Evolutionary conservation across 2,888 invertebrate species (phyloP), one percentile per base, ranked within the genome.

Genomic region (Phyllotreta striolata): DNA sequence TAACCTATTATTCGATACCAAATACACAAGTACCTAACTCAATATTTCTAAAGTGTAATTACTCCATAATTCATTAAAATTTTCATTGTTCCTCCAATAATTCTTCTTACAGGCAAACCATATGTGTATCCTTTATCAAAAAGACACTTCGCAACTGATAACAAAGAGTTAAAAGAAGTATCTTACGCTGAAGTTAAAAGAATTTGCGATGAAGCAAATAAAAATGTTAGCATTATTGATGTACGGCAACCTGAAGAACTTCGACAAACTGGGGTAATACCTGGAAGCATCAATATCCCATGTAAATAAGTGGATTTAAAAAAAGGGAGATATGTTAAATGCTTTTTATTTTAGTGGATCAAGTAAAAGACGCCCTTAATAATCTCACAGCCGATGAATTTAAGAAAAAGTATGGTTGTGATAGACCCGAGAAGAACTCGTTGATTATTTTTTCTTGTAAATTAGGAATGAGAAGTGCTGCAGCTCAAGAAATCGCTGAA

Each of bases 181-280:
- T 44, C 39, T 12, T 73, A 62, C 71, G 83, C 85, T 41, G 83
- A 85, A 60, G 75, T 86, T 1, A 81, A 85, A 71, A 79, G 82
- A 12, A 76, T 85, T 59, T 80, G 56, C 2, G 34, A 81, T 49
- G 81, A 84, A 58, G 13, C 8, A 38, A 67, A 82, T 9, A 77
- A 81, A 6, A 79, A 80, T 54, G 84, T 86, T 61, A 74, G 89
- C 10, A 84, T 92, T 34, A 85, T 94, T 66, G 92, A 93, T 83
- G 92, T 93, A 0, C 86, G 92, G 69, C 91, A 92, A 76, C 89
- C 90, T 37, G 80, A 85, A 8, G 92, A 92, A 81, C 79, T 92
- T 7, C 79, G 84, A 66, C 88, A 90, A 76, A 86, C 87, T 70
- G 92, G 92, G 2, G 83, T 84, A 74, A 86, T 92, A 64, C 92